Base-by-base conservation (phyloP, 2,797 vertebrate species). In the Enteromius viviparus region DNA sequence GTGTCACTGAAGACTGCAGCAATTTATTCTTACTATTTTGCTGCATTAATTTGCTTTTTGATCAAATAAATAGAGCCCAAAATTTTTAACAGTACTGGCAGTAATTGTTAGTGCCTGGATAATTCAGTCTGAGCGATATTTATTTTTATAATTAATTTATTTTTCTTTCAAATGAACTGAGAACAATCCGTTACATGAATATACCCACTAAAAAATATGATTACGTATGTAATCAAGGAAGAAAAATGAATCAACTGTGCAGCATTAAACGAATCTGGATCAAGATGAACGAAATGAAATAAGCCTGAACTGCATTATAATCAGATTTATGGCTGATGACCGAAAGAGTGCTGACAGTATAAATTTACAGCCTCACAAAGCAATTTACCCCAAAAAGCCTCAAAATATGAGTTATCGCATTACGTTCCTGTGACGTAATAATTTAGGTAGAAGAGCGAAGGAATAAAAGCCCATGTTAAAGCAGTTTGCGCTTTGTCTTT, bases 401-500 rank as follows among this genome's bases (percentile, higher is more conserved):
- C 42, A 42, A 29, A 21, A 78, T 55, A 42, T 51, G 49, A 29
- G 32, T 76, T 29, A 76, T 37, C 74, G 19, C 26, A 32, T 84
- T 55, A 47, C 19, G 45, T 65, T 62, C 15, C 34, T 6, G 10
- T 77, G 32, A 84, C n/a, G 12, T 70, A 78, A 76, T 75, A 32
- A 23, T 79, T 76, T 66, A 70, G 17, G 34, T 11, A 42, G 62
- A 26, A n/a, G 26, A 53, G 58, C 70, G 76, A 75, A 70, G 55
- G 65, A 85, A 55, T 68, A 45, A 6, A 9, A 42, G 60, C 21
- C 32, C 49, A 77, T 76, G 51, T 81, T 78, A 2, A 23, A 75
- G 53, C 68, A 88, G 82, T 90, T 89, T 87, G 55, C 81, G 81
- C 47, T 74, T 80, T 83, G 83, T 87, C 84, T 82, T 85, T 11